Evolutionary conservation across 2,797 vertebrate genomes (phyloP).

Genomic region (Neosilurus mollespiculum): DNA sequence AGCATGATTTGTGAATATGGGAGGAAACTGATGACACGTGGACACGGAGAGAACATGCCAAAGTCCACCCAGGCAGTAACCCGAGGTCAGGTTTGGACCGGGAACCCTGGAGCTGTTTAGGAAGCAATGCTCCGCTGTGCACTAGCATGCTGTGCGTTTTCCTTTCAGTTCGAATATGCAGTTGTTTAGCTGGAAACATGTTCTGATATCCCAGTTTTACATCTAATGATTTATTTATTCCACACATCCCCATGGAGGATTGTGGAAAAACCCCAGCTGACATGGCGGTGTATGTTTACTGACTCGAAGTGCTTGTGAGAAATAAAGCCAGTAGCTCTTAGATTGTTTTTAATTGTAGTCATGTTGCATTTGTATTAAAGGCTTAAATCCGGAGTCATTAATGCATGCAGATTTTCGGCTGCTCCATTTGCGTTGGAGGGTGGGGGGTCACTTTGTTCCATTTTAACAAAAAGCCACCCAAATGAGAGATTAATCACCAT

Average conservation of each 20-base stretch:
- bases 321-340: constrained; percentile 44
- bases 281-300: neutral
- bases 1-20: neutral
- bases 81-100: neutral
- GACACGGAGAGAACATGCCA: neutral
- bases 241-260: neutral
- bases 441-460: constrained; percentile 32
- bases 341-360: constrained; percentile 28
- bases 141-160: neutral
- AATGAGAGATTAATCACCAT: constrained; percentile 65
- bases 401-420: constrained; percentile 42
- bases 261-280: neutral
- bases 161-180: neutral
- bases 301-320: constrained; percentile 33
- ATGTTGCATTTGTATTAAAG: constrained; percentile 55
- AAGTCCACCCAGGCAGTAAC: neutral
- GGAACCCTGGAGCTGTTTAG: neutral
- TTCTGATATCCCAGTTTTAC: neutral
- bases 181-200: neutral
- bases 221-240: neutral
- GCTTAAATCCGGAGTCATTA: constrained; percentile 45
- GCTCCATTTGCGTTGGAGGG: constrained; percentile 55
- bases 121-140: too few relatives aligned
- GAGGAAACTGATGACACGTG: neutral
- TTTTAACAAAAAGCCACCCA: constrained; percentile 47